A percentile compares a stretch with the other conserved stretches of the same genome.
Evolutionary conservation across 1,140 invertebrate species (phyloP).

Genomic region (Psix sp.): DNA sequence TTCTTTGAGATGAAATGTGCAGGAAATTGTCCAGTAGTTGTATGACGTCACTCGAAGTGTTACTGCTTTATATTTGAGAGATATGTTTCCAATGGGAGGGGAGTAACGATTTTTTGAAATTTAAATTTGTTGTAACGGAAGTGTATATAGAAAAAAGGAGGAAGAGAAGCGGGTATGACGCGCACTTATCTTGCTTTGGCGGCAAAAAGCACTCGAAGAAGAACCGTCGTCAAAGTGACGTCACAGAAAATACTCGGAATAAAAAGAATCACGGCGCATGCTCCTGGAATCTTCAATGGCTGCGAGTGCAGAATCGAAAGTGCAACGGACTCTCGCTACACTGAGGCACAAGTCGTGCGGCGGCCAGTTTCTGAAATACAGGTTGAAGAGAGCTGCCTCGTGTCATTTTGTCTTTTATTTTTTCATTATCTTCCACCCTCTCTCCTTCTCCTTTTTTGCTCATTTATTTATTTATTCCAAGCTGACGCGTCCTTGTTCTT

Average conservation of each 20-base stretch:
- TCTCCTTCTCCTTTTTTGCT: constrained; percentile 7
- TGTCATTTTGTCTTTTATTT: constrained; percentile 29
- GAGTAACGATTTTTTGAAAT: too few relatives aligned
- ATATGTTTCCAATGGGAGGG: too few relatives aligned
- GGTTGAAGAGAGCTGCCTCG: constrained; percentile 44
- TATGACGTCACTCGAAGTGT: too few relatives aligned
- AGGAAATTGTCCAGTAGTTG: too few relatives aligned
- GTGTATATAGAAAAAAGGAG: constrained; percentile 5
- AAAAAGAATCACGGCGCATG: constrained; percentile 58
- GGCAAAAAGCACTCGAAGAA: constrained; percentile 22
- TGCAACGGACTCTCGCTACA: constrained; percentile 52
- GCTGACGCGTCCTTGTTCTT: background rate
- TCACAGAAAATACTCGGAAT: constrained; percentile 42
- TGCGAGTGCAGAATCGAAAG: constrained; percentile 58
- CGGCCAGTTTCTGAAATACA: constrained; percentile 54
- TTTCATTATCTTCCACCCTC: constrained; percentile 5
- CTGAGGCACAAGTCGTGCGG: constrained; percentile 32
- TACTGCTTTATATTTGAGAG: too few relatives aligned
- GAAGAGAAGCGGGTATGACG: background rate
- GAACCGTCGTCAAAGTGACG: constrained; percentile 41
- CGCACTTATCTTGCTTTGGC: constrained; percentile 36
- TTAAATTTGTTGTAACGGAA: background rate
- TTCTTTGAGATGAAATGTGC: too few relatives aligned
- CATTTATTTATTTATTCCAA: background rate
- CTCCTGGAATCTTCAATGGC: constrained; percentile 55